phyloP scores from a whole-genome alignment of 2,797 vertebrate species.

The Loriculus beryllinus region DNA sequence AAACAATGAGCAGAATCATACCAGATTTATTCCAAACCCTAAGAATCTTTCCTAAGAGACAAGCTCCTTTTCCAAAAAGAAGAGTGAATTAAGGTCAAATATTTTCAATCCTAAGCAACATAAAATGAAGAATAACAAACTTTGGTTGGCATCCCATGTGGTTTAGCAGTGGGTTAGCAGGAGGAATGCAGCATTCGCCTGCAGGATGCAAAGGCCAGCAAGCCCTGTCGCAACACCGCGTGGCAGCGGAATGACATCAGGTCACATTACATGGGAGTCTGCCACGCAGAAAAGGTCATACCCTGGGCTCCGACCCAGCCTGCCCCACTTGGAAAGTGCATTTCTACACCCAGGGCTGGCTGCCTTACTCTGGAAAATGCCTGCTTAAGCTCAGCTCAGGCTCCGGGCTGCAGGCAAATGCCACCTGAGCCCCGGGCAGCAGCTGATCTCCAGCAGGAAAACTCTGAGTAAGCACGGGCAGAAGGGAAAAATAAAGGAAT shows the following conservation, averaged over 20 bases:
- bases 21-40: neutral
- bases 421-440: neutral
- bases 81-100: constrained; percentile 41
- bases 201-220: neutral
- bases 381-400: neutral
- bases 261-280: neutral
- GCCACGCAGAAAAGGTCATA: constrained; percentile 12
- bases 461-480: neutral
- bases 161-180: neutral
- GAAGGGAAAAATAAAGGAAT: neutral
- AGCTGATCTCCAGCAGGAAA: neutral
- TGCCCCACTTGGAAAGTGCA: constrained; percentile 16
- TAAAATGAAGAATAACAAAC: constrained; percentile 2
- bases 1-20: constrained; percentile 5
- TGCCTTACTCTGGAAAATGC: neutral
- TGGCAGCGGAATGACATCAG: constrained; percentile 17
- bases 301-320: constrained; percentile 2
- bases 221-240: neutral
- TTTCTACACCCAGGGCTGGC: neutral
- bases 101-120: neutral
- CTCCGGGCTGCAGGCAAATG: neutral
- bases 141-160: neutral
- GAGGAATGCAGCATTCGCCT: neutral
- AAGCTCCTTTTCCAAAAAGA: constrained; percentile 2
- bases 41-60: constrained; percentile 4